Evolutionary conservation across 2,797 vertebrate species (phyloP), one percentile per base, ranked within the genome.

Genomic region (Spinus olivaceus): DNA sequence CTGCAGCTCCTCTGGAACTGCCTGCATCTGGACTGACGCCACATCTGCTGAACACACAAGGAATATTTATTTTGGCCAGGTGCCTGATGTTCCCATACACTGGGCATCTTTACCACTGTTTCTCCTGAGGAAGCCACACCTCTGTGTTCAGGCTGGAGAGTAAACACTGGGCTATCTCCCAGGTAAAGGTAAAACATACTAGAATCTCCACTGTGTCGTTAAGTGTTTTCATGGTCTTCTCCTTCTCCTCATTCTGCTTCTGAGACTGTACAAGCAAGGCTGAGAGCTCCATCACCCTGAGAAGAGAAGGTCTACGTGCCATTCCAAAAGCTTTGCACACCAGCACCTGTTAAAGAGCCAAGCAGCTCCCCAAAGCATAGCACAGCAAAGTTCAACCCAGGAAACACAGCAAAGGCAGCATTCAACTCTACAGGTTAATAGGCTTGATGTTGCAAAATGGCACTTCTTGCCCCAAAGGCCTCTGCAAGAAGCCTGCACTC

Each of bases 251-350:
- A 33, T 86, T 97, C 95, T 98, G 97, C 86, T 95, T 94, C 84
- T 98, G 97, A 95, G 97, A 97, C 37, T 96, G 92, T 81, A 96
- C 97, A 82, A 99, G 97, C 6, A 97, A 96, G 92, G 65, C 80
- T 74, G 98, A 98, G 49, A 99, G 98, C 90, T 98, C 98, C 2
- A 94, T 86, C 32, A 98, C 97, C 97, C 99, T 99, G 90, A 79
- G 93, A 94, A 96, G 84, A 97, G 70, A 96, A 94, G 79, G 91
- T 81, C 82, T 93, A 77, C 1, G 20, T 9, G 94, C 85, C 63
- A 90, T 63, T 94, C 87, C 86, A 92, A 83, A 94, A 94, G 79
- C 83, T 78, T 5, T 39, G 83, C 79, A 74, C 46, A 50, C 89
- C 87, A 81, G 32, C 60, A 60, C 57, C 64, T 70, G 76, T 44